Evolutionary conservation across 2,113 vertebrate genomes (phyloP).

Genomic region (Sinocyclocheilus anshuiensis): DNA sequence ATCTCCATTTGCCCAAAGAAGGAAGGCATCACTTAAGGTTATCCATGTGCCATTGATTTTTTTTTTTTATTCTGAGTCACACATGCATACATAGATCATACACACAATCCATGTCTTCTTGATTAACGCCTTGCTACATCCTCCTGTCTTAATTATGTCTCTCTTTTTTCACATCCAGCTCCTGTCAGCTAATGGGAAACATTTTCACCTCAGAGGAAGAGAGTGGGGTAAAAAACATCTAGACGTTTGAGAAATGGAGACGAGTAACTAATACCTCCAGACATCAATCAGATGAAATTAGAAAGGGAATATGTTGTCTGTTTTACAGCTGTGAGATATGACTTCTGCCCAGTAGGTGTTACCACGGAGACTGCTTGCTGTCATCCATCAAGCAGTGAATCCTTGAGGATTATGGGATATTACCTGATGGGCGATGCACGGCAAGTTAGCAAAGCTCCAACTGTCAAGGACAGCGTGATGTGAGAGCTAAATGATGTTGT

Average conservation of each 20-base stretch:
- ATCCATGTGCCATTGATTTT: conserved; percentile 53
- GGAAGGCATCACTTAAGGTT: conserved; percentile 50
- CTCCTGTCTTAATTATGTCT: conserved; percentile 63
- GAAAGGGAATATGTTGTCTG: conserved; percentile 62
- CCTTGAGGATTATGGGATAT: conserved; percentile 34
- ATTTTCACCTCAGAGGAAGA: too few species aligned
- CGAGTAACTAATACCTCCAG: conserved; percentile 38
- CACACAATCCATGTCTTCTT: conserved; percentile 49
- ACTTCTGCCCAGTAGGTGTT: conserved; percentile 34
- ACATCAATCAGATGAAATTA: conserved; percentile 57
- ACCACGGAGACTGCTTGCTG: conserved; percentile 45
- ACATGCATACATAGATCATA: neutral
- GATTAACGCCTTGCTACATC: conserved; percentile 64
- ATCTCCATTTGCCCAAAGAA: conserved; percentile 37
- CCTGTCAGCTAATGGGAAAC: conserved; percentile 25
- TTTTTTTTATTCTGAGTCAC: conserved; percentile 51
- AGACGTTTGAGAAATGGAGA: conserved; percentile 41
- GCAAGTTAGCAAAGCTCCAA: conserved; percentile 9
- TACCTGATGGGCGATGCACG: conserved; percentile 31
- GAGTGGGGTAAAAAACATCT: neutral
- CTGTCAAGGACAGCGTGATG: conserved; percentile 18
- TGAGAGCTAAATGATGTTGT: conserved; percentile 18
- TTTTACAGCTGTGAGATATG: conserved; percentile 55
- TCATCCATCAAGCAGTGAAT: conserved; percentile 63
- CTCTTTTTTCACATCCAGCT: conserved; percentile 19